These are phyloP conservation scores for Phrynocephalus versicolor DNA, from an alignment of 2,113 vertebrate species.

Conservation along the genomic window DNA sequence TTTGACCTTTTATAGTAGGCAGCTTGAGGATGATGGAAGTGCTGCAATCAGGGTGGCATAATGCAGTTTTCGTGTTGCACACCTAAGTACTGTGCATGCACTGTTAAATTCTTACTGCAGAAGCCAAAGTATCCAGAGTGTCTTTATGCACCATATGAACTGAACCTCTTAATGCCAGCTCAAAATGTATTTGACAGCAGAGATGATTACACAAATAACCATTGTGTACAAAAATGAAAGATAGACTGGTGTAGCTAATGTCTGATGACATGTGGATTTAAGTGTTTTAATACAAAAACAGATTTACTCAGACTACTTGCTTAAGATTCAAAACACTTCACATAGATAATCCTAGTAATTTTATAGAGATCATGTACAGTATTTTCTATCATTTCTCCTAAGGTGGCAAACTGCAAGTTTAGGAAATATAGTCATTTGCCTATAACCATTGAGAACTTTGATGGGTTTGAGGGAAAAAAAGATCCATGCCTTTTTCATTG, in stretches of 20 bases:
- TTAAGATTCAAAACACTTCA: background rate
- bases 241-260: background rate
- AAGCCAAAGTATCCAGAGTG: slow-evolving; percentile 17
- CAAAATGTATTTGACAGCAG: slow-evolving; percentile 2
- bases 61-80: slow-evolving; percentile 56
- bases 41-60: slow-evolving; percentile 27
- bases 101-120: slow-evolving; percentile 33
- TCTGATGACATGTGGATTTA: background rate
- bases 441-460: background rate
- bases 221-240: slow-evolving; percentile 5
- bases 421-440: background rate
- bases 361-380: background rate
- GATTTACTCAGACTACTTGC: background rate
- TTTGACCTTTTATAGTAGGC: slow-evolving; percentile 65
- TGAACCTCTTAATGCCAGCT: background rate
- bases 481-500: background rate
- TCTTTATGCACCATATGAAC: slow-evolving; percentile 29
- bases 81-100: background rate
- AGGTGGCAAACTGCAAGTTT: background rate
- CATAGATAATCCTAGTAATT: background rate
- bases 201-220: background rate
- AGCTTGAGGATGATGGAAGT: slow-evolving; percentile 20
- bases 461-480: background rate
- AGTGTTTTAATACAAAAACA: background rate
- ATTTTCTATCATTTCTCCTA: background rate